phyloP scores from a whole-genome alignment of 1,140 invertebrate genomes.

The Prorops nasuta region DNA sequence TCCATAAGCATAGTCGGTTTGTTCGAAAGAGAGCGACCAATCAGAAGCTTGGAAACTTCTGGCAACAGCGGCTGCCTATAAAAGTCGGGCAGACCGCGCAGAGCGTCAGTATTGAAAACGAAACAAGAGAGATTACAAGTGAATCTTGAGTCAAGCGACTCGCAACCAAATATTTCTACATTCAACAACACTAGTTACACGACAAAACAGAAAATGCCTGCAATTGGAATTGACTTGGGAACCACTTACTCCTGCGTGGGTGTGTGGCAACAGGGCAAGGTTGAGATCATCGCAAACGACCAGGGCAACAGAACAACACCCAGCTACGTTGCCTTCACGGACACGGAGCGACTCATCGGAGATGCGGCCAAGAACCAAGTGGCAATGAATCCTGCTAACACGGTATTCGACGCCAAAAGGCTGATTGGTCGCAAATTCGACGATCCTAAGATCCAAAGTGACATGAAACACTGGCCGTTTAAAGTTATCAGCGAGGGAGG shows the following conservation, averaged over 20 bases:
- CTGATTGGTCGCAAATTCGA: conserved; percentile 75
- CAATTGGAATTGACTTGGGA: conserved; percentile 77
- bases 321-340: conserved; percentile 85
- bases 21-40: background rate
- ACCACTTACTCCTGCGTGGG: conserved; percentile 81
- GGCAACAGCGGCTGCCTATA: background rate
- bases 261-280: conserved; percentile 81
- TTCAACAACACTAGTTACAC: too few species aligned
- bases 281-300: conserved; percentile 93
- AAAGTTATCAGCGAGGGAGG: conserved; percentile 65
- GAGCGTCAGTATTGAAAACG: background rate
- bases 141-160: too few species aligned
- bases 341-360: conserved; percentile 75
- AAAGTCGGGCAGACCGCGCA: too few species aligned
- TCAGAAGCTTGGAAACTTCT: background rate
- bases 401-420: conserved; percentile 81
- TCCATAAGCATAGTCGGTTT: background rate
- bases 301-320: conserved; percentile 92
- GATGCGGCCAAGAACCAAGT: conserved; percentile 72
- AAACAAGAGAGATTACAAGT: background rate
- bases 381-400: conserved; percentile 83
- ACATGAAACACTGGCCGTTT: conserved; percentile 82
- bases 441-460: conserved; percentile 72
- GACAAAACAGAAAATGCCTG: conserved; percentile 62
- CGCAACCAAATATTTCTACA: too few species aligned